These are phyloP conservation scores for Octodonta nipae DNA, from an alignment of 2,888 invertebrate genomes.

Conservation along the genomic window DNA sequence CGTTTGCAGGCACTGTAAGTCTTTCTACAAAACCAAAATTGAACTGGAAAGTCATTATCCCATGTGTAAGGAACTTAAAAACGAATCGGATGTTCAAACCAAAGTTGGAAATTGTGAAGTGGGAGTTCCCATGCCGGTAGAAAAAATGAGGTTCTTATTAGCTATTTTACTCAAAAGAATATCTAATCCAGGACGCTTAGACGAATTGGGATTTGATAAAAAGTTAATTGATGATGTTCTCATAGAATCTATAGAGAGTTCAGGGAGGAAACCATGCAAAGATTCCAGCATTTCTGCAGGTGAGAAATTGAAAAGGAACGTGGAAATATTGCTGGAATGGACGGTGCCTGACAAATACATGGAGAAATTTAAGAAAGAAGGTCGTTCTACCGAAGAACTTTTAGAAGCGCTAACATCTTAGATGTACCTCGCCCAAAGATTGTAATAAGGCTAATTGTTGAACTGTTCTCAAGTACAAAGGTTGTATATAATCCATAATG, in stretches of 20 bases:
- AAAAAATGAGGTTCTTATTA: constrained; percentile 63
- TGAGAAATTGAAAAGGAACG: constrained; percentile 57
- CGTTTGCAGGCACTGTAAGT: constrained; percentile 57
- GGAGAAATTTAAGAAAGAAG: constrained; percentile 59
- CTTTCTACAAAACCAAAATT: constrained; percentile 63
- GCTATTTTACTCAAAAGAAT: constrained; percentile 73
- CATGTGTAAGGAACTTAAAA: constrained; percentile 31
- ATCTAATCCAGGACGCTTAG: constrained; percentile 63
- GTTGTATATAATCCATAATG: too few relatives aligned
- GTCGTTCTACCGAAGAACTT: constrained; percentile 64
- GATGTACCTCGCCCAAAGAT: too few relatives aligned
- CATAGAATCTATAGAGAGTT: constrained; percentile 60
- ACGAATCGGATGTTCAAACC: constrained; percentile 21
- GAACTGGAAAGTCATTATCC: constrained; percentile 54
- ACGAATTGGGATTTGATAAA: constrained; percentile 60
- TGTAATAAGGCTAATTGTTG: too few relatives aligned
- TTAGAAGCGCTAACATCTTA: constrained; percentile 58
- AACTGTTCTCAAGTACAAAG: too few relatives aligned
- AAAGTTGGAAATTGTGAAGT: constrained; percentile 20
- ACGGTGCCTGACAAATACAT: constrained; percentile 68
- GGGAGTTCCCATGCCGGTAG: constrained; percentile 49
- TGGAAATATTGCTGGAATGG: constrained; percentile 64
- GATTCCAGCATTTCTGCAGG: constrained; percentile 44
- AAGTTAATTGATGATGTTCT: constrained; percentile 70
- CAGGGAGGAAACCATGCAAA: constrained; percentile 54